Base-by-base conservation (phyloP, 1,140 invertebrate genomes). In the Caenorhabditis latens region DNA sequence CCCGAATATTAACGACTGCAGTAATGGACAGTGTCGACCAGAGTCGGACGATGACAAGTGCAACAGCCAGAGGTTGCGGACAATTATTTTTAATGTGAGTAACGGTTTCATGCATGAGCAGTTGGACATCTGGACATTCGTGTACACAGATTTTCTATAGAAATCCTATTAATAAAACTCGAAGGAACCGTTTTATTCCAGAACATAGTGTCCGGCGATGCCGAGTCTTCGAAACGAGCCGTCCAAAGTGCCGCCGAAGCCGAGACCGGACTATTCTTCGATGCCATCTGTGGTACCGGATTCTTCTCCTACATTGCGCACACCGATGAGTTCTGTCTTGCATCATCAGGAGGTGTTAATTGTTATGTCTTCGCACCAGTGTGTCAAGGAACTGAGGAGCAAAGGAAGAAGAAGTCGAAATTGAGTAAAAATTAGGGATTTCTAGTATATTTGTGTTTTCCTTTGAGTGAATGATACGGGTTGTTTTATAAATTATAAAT, bases 251-350 rank as follows among this genome's bases (percentile, higher is more conserved):
- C 83, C n/a, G 88, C 88, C 32, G 88, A 88, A 58, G 43, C 83
- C 0, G 88, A 84, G 19, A 71, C 83, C 19, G 79, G 79, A 0
- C n/a, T 53, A 55, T 88, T 84, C 57, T 88, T 88, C 43, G 86
- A 88, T 32, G 88, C 86, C 21, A 48, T 88, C 42, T 88, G 88
- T 53, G 88, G 88, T 7, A 88, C 88, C 24, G 88, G 88, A 14
- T 88, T 88, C 65, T 88, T 88, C 55, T 83, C 67, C 75, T 88
- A 88, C 58, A 88, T 88, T 79, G 86, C 88, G 2, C 88, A 88
- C 43, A 88, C 88, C 11, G 88, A 88, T 50, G 88, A 88, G 58
- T 88, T 88, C 83, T 88, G 88, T 24, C 83, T 84, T 19, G 88
- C 84, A 19, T 88, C 88, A 0, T 84, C 75, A 43, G 85, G 58